Conservation (phyloP, 2,888 invertebrate species). For the Volucella bombylans region DNA sequence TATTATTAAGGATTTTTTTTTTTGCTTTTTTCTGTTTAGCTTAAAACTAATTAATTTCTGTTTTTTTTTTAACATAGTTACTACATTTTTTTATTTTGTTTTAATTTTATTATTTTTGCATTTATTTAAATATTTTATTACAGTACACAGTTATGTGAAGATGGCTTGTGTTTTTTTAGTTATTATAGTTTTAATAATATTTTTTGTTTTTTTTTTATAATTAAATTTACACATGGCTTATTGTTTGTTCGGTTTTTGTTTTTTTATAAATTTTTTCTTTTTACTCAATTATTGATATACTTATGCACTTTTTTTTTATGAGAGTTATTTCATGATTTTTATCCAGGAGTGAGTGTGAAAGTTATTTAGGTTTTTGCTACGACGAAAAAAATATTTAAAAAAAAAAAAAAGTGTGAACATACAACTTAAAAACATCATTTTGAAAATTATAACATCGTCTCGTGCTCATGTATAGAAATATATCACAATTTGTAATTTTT, state of each 20-base stretch:
- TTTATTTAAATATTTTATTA: slow-evolving; percentile 67
- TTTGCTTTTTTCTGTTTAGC: slow-evolving; percentile 50
- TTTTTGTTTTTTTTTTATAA: slow-evolving; percentile 53
- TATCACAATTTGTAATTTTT: slow-evolving; percentile 74
- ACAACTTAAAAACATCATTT: slow-evolving; percentile 64
- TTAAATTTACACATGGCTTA: slow-evolving; percentile 72
- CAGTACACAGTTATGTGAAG: slow-evolving; percentile 71
- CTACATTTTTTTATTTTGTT: slow-evolving; percentile 54
- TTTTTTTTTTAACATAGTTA: slow-evolving; percentile 65
- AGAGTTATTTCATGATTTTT: slow-evolving; percentile 46
- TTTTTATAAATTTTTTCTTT: slow-evolving; percentile 9
- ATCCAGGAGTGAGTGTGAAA: slow-evolving; percentile 71
- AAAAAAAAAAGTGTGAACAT: slow-evolving; percentile 53
- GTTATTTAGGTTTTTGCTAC: slow-evolving; percentile 61
- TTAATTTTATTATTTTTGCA: slow-evolving; percentile 48
- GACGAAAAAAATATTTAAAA: slow-evolving; percentile 41
- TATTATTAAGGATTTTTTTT: slow-evolving; percentile 58
- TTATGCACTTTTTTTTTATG: slow-evolving; percentile 60
- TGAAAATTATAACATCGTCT: slow-evolving; percentile 70
- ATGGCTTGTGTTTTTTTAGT: slow-evolving; percentile 58
- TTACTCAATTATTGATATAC: slow-evolving; percentile 58
- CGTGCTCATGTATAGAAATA: slow-evolving; percentile 73
- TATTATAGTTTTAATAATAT: slow-evolving; percentile 36
- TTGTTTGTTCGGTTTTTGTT: slow-evolving; percentile 53
- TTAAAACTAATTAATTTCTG: slow-evolving; percentile 72